Evolutionary conservation across 2,797 vertebrate species (phyloP), one percentile per base, ranked within the genome.

Genomic region (Chelonia mydas): DNA sequence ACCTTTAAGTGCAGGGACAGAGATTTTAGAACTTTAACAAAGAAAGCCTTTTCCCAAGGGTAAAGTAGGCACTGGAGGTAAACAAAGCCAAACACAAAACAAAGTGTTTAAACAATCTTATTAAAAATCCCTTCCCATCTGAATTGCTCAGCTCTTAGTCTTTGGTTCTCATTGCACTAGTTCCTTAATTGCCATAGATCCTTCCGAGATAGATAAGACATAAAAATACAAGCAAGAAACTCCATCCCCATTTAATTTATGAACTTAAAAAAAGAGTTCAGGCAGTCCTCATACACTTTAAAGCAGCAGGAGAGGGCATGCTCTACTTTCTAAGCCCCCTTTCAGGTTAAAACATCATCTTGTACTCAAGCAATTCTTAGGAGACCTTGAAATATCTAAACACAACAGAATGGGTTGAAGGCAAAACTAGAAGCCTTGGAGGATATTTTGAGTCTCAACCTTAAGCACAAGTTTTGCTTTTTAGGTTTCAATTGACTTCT

Each of bases 311-410:
- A 27, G 83, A 89, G 65, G 59, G 89, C 78, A 92, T 95, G 82
- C 91, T 27, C 86, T 91, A 19, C 83, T 83, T 95, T 95, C 89
- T 94, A 90, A 94, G 74, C 59, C 83, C 89, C 59, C 77, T 91
- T 61, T 91, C 94, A 93, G 53, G 78, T 94, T 96, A 92, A 92
- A 95, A 94, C 49, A 68, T 95, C 55, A 83, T 96, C 37, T 86
- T 94, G 93, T 94, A 81, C 88, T 93, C 81, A 86, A 81, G 37
- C 55, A 95, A 23, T 93, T 96, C 83, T 79, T 95, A 76, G n/a
- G 93, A 96, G 84, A 94, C 86, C 89, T 96, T 91, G 95, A 93
- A 84, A 86, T 95, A 96, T 92, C 89, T 84, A 61, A 93, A 88
- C 33, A 28, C 76, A 84, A 91, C 86, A 87, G 86, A 92, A 25